Evolutionary conservation across 2,888 invertebrate species (phyloP).

Genomic region (Tenthredo scrophulariae): DNA sequence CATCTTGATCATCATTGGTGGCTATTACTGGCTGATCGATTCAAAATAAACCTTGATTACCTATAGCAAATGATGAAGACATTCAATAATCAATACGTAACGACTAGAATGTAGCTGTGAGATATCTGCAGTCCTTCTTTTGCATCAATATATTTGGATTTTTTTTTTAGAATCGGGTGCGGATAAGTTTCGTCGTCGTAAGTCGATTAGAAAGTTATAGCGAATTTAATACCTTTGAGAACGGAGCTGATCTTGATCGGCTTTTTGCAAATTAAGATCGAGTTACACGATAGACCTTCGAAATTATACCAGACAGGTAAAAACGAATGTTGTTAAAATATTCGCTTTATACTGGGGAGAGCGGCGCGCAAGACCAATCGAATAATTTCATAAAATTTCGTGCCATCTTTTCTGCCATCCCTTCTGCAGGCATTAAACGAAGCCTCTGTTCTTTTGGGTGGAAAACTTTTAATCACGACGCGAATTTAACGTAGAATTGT

Average conservation of each 20-base stretch:
- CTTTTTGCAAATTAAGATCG: slow-evolving; percentile 28
- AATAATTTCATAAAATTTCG: slow-evolving; percentile 13
- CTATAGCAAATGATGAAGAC: background rate
- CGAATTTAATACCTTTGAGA: slow-evolving; percentile 5
- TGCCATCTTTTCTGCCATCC: background rate
- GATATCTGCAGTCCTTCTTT: background rate
- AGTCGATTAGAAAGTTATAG: background rate
- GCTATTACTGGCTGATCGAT: background rate
- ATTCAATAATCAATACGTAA: slow-evolving; percentile 13
- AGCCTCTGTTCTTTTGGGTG: background rate
- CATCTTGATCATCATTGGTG: background rate
- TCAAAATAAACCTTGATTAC: background rate
- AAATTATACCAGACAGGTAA: slow-evolving; percentile 1
- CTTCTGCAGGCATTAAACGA: background rate
- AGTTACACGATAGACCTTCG: background rate
- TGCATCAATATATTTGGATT: background rate
- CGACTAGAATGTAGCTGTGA: background rate
- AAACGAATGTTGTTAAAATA: slow-evolving; percentile 31
- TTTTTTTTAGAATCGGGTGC: background rate
- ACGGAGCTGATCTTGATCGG: background rate
- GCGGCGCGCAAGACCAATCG: background rate
- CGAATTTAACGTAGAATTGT: slow-evolving; percentile 14
- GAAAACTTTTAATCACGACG: slow-evolving; percentile 28
- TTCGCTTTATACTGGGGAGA: background rate
- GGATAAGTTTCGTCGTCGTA: background rate